Evolutionary conservation across 2,888 invertebrate species (phyloP).

Genomic region (Leucoma salicis): DNA sequence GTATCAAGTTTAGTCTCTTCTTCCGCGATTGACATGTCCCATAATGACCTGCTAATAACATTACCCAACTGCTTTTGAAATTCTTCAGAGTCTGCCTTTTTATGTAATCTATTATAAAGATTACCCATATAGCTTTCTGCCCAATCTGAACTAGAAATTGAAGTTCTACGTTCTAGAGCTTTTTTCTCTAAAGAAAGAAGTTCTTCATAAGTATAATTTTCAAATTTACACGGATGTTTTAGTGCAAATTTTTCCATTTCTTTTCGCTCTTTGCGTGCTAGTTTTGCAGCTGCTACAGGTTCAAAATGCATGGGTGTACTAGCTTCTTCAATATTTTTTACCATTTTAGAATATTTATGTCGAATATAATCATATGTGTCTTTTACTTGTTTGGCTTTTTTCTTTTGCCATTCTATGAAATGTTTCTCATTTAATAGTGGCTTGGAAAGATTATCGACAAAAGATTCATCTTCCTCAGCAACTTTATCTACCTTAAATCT

Average conservation of each 20-base stretch:
- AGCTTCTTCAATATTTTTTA: conserved; percentile 54
- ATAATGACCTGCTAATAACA: conserved; percentile 71
- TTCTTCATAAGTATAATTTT: conserved; percentile 67
- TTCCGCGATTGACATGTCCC: conserved; percentile 76
- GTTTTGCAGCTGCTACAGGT: conserved; percentile 28
- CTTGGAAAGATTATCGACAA: conserved; percentile 64
- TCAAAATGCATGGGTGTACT: conserved; percentile 39
- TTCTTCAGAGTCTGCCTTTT: conserved; percentile 63
- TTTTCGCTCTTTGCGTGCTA: conserved; percentile 42
- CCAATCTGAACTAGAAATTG: conserved; percentile 61
- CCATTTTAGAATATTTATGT: conserved; percentile 65
- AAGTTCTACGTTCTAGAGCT: conserved; percentile 46
- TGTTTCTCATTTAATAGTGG: conserved; percentile 71
- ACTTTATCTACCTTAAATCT: conserved; percentile 62
- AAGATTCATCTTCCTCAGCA: conserved; percentile 50
- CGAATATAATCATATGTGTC: conserved; percentile 64
- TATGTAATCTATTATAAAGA: conserved; percentile 67
- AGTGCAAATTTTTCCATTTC: conserved; percentile 63
- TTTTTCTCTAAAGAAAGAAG: conserved; percentile 57
- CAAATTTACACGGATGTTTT: conserved; percentile 57
- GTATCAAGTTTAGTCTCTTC: conserved; percentile 77
- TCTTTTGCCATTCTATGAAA: conserved; percentile 82
- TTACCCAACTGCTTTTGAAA: conserved; percentile 77
- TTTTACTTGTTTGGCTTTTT: conserved; percentile 69
- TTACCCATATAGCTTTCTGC: conserved; percentile 73